Percentiles rank a stretch among this genome's conserved stretches.
Conservation (phyloP, 2,797 vertebrate species). For the Eupleurogrammus muticus region DNA sequence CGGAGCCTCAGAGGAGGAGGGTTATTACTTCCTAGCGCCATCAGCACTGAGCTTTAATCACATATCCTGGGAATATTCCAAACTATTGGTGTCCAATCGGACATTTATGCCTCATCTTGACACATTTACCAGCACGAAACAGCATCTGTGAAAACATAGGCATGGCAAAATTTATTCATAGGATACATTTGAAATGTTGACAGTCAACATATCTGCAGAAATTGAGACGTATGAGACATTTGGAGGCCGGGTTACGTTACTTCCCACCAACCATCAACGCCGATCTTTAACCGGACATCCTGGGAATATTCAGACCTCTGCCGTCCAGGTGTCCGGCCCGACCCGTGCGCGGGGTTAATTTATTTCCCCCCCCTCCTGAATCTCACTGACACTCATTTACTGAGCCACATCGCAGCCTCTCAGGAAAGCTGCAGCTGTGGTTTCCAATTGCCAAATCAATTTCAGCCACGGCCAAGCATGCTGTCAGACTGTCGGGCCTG, state of each 20-base stretch:
- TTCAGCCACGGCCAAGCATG: conserved; percentile 55
- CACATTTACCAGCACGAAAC: too few species aligned
- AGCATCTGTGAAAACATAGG: too few species aligned
- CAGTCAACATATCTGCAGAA: too few species aligned
- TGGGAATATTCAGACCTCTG: neutral
- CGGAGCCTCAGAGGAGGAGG: conserved; percentile 5
- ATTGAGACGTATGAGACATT: too few species aligned
- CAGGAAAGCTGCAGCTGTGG: conserved; percentile 20
- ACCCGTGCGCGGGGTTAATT: neutral
- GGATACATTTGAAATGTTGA: too few species aligned
- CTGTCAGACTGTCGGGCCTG: conserved; percentile 39
- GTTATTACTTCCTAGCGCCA: neutral
- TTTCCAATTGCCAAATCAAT: conserved; percentile 63
- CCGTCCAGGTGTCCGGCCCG: conserved; percentile 5
- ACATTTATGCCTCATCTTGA: too few species aligned
- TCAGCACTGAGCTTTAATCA: neutral
- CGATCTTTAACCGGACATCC: neutral
- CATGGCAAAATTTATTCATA: too few species aligned
- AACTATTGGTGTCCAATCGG: conserved; percentile 1
- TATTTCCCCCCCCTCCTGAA: conserved; percentile 1
- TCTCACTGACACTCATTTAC: conserved; percentile 23
- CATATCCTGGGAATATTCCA: neutral
- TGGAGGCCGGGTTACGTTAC: neutral
- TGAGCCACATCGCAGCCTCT: conserved; percentile 10
- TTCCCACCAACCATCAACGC: neutral